These are phyloP conservation scores for Drosophila subsilvestris DNA, from an alignment of 2,888 invertebrate genomes.

Conservation along the genomic window DNA sequence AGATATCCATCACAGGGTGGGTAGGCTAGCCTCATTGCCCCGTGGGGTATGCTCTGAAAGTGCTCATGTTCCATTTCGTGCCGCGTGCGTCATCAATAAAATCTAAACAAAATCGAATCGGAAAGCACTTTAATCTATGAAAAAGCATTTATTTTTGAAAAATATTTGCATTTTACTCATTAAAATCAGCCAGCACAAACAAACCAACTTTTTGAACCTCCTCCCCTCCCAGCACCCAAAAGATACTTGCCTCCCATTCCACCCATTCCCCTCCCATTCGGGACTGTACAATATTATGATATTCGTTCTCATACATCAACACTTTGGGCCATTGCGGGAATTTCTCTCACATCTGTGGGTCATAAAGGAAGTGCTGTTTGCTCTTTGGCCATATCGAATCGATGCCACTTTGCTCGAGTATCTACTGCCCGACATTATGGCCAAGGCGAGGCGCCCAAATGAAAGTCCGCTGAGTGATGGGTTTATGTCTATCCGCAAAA, in stretches of 20 bases:
- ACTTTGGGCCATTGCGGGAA: slow-evolving; percentile 41
- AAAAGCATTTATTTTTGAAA: slow-evolving; percentile 48
- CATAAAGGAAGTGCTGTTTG: slow-evolving; percentile 72
- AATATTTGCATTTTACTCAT: slow-evolving; percentile 51
- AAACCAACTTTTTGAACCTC: slow-evolving; percentile 7
- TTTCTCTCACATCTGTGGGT: slow-evolving; percentile 60
- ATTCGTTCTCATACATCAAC: slow-evolving; percentile 57
- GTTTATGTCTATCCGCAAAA: slow-evolving; percentile 59
- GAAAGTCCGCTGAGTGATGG: slow-evolving; percentile 56
- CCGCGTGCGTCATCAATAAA: slow-evolving; percentile 58
- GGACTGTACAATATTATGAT: slow-evolving; percentile 47
- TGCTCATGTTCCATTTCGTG: not conserved
- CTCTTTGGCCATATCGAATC: slow-evolving; percentile 51
- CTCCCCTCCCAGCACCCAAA: not conserved
- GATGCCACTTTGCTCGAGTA: slow-evolving; percentile 42
- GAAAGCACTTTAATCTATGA: slow-evolving; percentile 39
- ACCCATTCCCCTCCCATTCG: slow-evolving; percentile 6
- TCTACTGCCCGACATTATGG: slow-evolving; percentile 31
- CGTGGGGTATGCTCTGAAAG: slow-evolving; percentile 56
- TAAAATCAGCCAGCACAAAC: slow-evolving; percentile 47
- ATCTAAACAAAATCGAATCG: slow-evolving; percentile 57
- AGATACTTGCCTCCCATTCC: slow-evolving; percentile 20
- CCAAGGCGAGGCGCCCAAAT: slow-evolving; percentile 17
- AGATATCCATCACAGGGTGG: slow-evolving; percentile 81
- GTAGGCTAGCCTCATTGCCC: slow-evolving; percentile 62